phyloP scores from a whole-genome alignment of 2,888 invertebrate species.

The Thera britannica region DNA sequence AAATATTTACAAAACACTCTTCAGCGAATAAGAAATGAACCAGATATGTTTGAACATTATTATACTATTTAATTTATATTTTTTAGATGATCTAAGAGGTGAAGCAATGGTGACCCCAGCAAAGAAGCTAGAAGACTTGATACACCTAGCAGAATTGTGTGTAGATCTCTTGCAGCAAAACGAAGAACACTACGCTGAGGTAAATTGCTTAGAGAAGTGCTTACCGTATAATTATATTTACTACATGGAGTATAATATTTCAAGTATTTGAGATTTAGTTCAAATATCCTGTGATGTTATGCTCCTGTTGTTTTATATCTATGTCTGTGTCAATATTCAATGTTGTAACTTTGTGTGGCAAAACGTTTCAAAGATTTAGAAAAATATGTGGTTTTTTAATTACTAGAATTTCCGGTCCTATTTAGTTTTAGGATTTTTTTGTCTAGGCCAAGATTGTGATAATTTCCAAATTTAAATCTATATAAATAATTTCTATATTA shows the following conservation, averaged over 20 bases:
- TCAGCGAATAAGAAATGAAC: too few species aligned
- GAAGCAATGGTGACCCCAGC: constrained; percentile 93
- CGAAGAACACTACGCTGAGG: constrained; percentile 99
- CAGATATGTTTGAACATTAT: too few species aligned
- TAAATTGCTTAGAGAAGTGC: constrained; percentile 71
- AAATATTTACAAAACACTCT: too few species aligned
- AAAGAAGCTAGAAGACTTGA: constrained; percentile 97
- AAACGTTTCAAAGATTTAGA: constrained; percentile 56
- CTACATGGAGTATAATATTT: constrained; percentile 46
- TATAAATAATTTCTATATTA: too few species aligned
- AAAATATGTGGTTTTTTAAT: background rate
- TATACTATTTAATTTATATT: too few species aligned
- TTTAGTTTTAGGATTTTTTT: background rate
- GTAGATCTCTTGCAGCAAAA: constrained; percentile 99
- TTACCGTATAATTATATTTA: background rate
- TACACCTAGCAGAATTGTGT: constrained; percentile 98
- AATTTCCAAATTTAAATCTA: too few species aligned
- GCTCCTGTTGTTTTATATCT: constrained; percentile 50
- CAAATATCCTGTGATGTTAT: constrained; percentile 37
- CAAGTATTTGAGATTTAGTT: background rate
- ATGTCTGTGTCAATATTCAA: constrained; percentile 62
- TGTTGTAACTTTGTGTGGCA: constrained; percentile 67
- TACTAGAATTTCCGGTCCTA: background rate
- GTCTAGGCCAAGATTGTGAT: background rate
- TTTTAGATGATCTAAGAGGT: constrained; percentile 90